A percentile compares a stretch with the other conserved stretches of the same genome.
These are phyloP conservation scores for Caenorhabditis sp. DNA, from an alignment of 2,888 invertebrate species.

Conservation along the genomic window DNA sequence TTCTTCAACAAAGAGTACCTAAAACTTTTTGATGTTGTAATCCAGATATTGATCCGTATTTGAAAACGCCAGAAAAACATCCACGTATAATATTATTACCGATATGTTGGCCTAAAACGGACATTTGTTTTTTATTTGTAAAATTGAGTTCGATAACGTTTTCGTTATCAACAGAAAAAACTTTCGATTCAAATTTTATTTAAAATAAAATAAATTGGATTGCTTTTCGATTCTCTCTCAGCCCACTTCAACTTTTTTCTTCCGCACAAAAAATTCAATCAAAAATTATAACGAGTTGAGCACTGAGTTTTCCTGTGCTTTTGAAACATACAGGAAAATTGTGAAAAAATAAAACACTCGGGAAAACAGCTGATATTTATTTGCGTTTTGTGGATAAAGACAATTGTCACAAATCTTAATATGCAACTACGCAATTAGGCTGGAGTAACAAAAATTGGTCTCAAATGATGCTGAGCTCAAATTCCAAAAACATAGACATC, in stretches of 20 bases:
- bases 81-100: slow-evolving; percentile 83
- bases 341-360: no score
- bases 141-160: no score
- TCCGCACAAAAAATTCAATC: not conserved
- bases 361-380: no score
- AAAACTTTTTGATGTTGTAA: slow-evolving; percentile 44
- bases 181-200: not conserved
- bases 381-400: no score
- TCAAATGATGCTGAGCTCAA: no score
- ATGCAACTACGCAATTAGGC: no score
- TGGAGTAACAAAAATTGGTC: no score
- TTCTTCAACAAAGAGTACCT: slow-evolving; percentile 37
- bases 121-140: not conserved
- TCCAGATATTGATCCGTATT: slow-evolving; percentile 71
- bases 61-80: slow-evolving; percentile 81
- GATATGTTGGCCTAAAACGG: slow-evolving; percentile 79
- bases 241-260: not conserved
- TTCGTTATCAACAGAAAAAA: not conserved
- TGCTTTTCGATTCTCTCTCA: not conserved
- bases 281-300: not conserved
- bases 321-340: not conserved
- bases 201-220: not conserved
- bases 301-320: no score
- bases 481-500: no score
- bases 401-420: no score